phyloP scores from a whole-genome alignment of 2,888 invertebrate species.

The Melikaiella ostensackeni region DNA sequence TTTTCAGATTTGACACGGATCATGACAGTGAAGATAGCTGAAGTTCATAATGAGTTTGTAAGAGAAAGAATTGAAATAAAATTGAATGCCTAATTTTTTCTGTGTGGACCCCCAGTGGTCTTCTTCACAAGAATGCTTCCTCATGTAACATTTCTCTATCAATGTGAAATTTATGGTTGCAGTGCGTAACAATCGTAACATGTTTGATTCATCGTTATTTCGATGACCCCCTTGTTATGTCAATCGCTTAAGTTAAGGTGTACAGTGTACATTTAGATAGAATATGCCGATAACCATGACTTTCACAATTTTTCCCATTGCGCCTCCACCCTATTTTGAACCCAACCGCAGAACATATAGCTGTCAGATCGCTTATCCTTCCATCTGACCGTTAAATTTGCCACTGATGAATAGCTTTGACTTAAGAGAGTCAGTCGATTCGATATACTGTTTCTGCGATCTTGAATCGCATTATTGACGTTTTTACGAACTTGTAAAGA shows the following conservation, averaged over 20 bases:
- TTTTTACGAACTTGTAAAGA: too few species aligned
- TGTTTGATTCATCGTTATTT: conserved; percentile 3
- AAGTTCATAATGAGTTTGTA: too few species aligned
- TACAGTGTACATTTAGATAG: neutral
- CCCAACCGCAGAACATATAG: neutral
- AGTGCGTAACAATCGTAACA: too few species aligned
- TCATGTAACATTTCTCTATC: too few species aligned
- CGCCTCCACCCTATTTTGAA: neutral
- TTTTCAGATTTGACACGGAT: too few species aligned
- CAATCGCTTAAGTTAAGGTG: neutral
- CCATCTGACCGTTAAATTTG: conserved; percentile 6
- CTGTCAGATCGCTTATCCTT: conserved; percentile 2
- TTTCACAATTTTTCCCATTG: neutral
- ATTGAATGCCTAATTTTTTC: too few species aligned
- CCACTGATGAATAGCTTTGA: neutral
- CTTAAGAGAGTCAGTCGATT: neutral
- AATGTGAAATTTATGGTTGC: neutral
- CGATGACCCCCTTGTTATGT: neutral
- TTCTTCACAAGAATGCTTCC: too few species aligned
- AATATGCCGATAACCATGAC: neutral
- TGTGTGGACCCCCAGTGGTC: too few species aligned
- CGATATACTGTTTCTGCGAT: neutral
- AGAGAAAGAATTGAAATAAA: too few species aligned
- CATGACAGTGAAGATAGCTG: too few species aligned
- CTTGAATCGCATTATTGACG: neutral